A percentile compares a stretch with the other conserved stretches of the same genome.
These are phyloP conservation scores for Drosophila willistoni DNA, from an alignment of 1,140 invertebrate genomes.

Conservation along the genomic window DNA sequence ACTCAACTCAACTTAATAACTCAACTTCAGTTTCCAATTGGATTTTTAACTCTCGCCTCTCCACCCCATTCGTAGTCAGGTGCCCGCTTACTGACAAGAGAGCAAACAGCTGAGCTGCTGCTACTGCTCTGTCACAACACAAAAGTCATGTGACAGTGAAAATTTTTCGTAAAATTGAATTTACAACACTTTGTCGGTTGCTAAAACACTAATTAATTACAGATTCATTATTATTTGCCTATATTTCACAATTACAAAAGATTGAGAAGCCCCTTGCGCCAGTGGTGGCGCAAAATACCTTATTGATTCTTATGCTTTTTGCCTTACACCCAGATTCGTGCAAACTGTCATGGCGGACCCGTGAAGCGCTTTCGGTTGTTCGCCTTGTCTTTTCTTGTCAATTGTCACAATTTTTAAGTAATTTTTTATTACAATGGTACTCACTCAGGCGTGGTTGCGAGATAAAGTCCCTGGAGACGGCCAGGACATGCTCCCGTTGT, in stretches of 20 bases:
- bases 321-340: conserved; percentile 55
- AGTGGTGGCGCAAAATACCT: conserved; percentile 38
- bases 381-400: conserved; percentile 15
- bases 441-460: conserved; percentile 98
- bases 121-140: conserved; percentile 36
- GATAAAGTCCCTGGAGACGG: conserved; percentile 97
- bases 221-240: neutral
- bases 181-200: conserved; percentile 12
- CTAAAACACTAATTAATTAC: neutral
- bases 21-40: conserved; percentile 25
- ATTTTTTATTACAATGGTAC: conserved; percentile 83
- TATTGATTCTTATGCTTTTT: conserved; percentile 72
- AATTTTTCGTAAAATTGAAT: conserved; percentile 62
- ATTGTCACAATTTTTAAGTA: neutral
- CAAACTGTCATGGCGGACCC: conserved; percentile 75
- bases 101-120: conserved; percentile 71
- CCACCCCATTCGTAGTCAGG: conserved; percentile 64
- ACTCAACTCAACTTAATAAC: no score
- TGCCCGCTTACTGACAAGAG: conserved; percentile 66
- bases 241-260: neutral
- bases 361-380: conserved; percentile 27
- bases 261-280: neutral
- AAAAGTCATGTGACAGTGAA: conserved; percentile 73
- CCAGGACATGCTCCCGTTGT: conserved; percentile 92
- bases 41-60: conserved; percentile 32